Evolutionary conservation across 2,113 vertebrate species (phyloP), one percentile per base, ranked within the genome.

Genomic region (Lanius ludovicianus): DNA sequence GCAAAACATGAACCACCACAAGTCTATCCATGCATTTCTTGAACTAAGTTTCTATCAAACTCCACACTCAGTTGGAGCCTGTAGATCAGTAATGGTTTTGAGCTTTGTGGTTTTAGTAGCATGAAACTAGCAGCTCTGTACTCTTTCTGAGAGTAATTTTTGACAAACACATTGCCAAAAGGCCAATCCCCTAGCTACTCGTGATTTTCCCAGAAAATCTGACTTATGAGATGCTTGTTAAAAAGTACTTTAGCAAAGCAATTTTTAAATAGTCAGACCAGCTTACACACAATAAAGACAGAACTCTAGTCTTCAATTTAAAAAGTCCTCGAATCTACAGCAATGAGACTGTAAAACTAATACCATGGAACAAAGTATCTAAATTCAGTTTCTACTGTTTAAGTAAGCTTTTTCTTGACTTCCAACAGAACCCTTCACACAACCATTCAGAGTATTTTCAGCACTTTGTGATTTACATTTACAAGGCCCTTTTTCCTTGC

Each of bases 401-500:
- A 80, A 60, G 2, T n/a, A 67, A 87, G 27, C 37, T 57, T 73
- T 47, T 75, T 67, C 53, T 41, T 39, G 39, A 49, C 21, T 84
- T 68, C 62, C 25, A 68, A 28, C 33, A 73, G 68, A 89, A n/a
- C 15, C 8, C 16, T 50, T 56, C 21, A 76, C 24, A 63, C 15
- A 63, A n/a, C 27, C 39, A 67, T 56, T 74, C 41, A 41, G 46
- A 78, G 25, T 47, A 39, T 49, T 67, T 85, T 60, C 52, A 79
- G 28, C 6, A 11, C 39, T 74, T 23, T 53, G 14, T 31, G 16
- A 86, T 55, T 68, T 53, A 71, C 6, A 90, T 50, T 83, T 57
- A 75, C 0, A 1, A 21, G 39, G 30, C 6, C 3, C 7, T 10
- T 50, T 30, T 31, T 8, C 9, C 5, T 20, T 42, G 27, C 13